A percentile compares a stretch with the other conserved stretches of the same genome.
Evolutionary conservation across 2,797 vertebrate species (phyloP).

Genomic region (Urosaurus nigricauda): DNA sequence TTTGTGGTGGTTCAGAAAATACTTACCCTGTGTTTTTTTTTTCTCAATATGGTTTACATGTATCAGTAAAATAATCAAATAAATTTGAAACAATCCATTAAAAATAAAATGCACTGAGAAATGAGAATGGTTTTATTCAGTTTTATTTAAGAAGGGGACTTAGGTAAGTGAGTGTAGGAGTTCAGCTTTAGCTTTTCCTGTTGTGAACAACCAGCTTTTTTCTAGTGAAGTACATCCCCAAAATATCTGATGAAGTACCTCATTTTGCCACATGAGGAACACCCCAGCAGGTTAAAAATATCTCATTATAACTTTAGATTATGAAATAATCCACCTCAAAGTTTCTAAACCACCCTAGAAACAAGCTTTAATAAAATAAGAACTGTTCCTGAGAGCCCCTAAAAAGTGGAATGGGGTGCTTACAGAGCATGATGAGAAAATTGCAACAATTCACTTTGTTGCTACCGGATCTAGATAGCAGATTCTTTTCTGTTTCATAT

Average conservation of each 20-base stretch:
- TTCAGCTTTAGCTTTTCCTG: neutral
- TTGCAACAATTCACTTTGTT: neutral
- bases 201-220: neutral
- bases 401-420: neutral
- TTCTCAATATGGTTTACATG: neutral
- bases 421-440: constrained; percentile 14
- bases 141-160: neutral
- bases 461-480: neutral
- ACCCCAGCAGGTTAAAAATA: neutral
- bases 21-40: neutral
- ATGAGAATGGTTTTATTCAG: neutral
- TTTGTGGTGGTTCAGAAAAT: neutral
- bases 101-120: neutral
- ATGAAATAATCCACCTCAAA: neutral
- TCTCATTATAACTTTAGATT: neutral
- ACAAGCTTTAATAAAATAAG: neutral
- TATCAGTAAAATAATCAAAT: neutral
- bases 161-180: neutral
- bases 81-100: neutral
- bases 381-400: neutral
- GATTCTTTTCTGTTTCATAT: neutral
- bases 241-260: neutral
- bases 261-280: too few species aligned
- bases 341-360: neutral
- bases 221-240: neutral